Conservation (phyloP, 2,113 vertebrate species). For the Cisticola juncidis region DNA sequence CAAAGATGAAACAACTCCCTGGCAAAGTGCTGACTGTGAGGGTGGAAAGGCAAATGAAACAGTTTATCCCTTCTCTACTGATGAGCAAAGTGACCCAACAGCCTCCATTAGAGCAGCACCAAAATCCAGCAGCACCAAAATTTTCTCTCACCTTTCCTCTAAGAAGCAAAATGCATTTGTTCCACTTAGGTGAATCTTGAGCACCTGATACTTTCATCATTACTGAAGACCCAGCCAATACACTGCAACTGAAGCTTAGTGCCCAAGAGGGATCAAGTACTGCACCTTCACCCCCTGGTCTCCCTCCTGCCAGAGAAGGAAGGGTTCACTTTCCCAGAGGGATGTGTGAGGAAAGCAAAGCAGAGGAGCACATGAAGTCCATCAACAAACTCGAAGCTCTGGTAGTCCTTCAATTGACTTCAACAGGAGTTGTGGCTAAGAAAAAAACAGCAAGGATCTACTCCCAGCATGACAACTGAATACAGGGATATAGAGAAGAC, state of each 20-base stretch:
- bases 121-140: too few relatives aligned
- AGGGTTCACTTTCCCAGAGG: background rate
- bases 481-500: background rate
- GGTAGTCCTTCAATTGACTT: background rate
- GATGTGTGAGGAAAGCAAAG: background rate
- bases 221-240: background rate
- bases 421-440: background rate
- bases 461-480: background rate
- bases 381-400: background rate
- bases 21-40: background rate
- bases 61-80: background rate
- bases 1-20: background rate
- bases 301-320: background rate
- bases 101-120: background rate
- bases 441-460: background rate
- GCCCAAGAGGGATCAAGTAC: background rate
- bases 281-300: background rate
- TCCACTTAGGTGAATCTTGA: background rate
- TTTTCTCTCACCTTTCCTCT: background rate
- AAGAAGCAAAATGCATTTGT: background rate
- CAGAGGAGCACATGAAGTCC: background rate
- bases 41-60: background rate
- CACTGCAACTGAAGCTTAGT: fast-evolving
- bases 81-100: background rate
- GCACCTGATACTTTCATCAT: background rate